These are phyloP conservation scores for Camponotus floridanus DNA, from an alignment of 1,140 invertebrate species.

Conservation along the genomic window DNA sequence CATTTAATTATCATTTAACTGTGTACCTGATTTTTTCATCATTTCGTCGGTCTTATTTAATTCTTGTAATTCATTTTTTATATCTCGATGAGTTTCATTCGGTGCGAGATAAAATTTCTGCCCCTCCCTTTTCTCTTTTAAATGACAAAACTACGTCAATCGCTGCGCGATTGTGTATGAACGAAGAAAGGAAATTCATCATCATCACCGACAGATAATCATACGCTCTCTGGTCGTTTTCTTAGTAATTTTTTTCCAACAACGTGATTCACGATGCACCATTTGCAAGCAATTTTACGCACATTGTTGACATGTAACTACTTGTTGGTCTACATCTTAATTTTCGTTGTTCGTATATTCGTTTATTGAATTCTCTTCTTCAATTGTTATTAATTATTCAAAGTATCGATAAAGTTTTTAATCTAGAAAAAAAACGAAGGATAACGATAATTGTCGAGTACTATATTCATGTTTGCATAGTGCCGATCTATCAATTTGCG, in stretches of 20 bases:
- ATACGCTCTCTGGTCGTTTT: slow-evolving; percentile 14
- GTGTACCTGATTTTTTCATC: too few species aligned
- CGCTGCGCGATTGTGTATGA: not conserved
- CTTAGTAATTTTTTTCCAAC: slow-evolving; percentile 17
- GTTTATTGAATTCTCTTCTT: not conserved
- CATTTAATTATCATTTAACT: too few species aligned
- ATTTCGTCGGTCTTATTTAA: too few species aligned
- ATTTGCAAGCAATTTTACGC: slow-evolving; percentile 1
- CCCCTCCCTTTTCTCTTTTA: not conserved
- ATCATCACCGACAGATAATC: slow-evolving; percentile 22
- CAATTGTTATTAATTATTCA: not conserved
- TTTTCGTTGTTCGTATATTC: not conserved
- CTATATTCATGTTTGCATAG: slow-evolving; percentile 16
- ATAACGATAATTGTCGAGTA: not conserved
- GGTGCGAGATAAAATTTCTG: too few species aligned
- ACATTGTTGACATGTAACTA: not conserved
- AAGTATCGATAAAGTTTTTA: not conserved
- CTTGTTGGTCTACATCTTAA: not conserved
- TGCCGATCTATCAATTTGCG: slow-evolving; percentile 16
- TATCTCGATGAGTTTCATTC: too few species aligned
- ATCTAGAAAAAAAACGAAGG: slow-evolving; percentile 8
- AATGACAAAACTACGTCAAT: slow-evolving; percentile 15
- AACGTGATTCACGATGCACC: not conserved
- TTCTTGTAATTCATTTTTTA: too few species aligned
- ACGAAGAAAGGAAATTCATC: slow-evolving; percentile 23